phyloP scores from a whole-genome alignment of 1,140 invertebrate genomes.

The Drosophila novamexicana region DNA sequence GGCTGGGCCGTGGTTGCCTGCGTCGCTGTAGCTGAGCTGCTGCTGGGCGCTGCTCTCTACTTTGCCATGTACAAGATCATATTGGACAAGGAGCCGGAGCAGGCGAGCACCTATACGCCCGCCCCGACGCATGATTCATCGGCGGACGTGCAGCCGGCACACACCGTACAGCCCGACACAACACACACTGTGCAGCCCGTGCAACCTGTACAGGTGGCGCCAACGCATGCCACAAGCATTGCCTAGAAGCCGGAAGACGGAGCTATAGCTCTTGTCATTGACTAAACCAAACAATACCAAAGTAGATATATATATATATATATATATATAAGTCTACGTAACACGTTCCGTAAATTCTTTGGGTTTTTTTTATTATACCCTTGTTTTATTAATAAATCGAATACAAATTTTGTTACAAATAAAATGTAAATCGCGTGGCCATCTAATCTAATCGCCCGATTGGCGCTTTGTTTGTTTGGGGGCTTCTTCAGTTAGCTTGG shows the following conservation, averaged over 20 bases:
- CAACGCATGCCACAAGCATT: constrained; percentile 62
- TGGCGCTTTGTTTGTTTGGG: constrained; percentile 9
- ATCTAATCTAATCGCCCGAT: constrained; percentile 25
- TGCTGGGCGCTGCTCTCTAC: constrained; percentile 88
- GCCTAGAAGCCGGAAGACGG: constrained; percentile 41
- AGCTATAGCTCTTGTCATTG: constrained; percentile 10
- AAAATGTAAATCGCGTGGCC: constrained; percentile 41
- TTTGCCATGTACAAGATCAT: constrained; percentile 88
- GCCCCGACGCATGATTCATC: constrained; percentile 56
- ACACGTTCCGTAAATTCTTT: constrained; percentile 22
- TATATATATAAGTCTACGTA: background rate
- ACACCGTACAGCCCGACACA: constrained; percentile 8
- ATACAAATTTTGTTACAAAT: constrained; percentile 58
- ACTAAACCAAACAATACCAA: constrained; percentile 1
- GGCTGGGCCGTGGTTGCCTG: constrained; percentile 90
- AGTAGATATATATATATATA: background rate
- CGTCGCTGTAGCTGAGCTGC: constrained; percentile 88
- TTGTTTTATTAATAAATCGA: constrained; percentile 53
- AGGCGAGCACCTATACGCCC: constrained; percentile 70
- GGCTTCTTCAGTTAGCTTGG: constrained; percentile 13
- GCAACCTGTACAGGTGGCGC: constrained; percentile 34
- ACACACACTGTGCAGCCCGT: constrained; percentile 22
- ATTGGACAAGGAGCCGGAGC: constrained; percentile 82
- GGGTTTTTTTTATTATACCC: constrained; percentile 38
- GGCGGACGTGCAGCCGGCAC: constrained; percentile 3